Conservation (phyloP, 1,140 invertebrate species). For the Lordiphosa collinella region DNA sequence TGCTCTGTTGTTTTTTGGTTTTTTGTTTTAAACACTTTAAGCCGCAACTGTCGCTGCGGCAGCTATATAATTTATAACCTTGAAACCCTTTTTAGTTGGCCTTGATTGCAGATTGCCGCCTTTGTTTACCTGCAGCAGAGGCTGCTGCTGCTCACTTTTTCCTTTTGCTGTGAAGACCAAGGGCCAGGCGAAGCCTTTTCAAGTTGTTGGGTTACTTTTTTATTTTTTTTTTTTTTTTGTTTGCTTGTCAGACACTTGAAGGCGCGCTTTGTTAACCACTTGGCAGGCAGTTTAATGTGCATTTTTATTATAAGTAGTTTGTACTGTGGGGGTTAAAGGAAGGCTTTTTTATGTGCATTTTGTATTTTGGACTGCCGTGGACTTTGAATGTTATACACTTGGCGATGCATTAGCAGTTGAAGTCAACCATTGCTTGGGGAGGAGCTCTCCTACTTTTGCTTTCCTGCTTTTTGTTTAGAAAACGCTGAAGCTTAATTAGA, state of each 20-base stretch:
- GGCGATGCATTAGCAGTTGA: too few species aligned
- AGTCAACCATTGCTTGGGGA: too few species aligned
- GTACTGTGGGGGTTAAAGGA: not conserved
- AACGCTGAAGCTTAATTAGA: too few species aligned
- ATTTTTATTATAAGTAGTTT: constrained; percentile 13
- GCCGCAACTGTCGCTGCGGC: constrained; percentile 12
- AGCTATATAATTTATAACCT: constrained; percentile 60
- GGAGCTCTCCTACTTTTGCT: too few species aligned
- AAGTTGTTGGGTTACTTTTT: constrained; percentile 43
- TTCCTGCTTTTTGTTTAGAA: too few species aligned
- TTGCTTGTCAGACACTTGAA: constrained; percentile 7
- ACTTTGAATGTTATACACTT: too few species aligned
- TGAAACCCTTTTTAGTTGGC: constrained; percentile 62
- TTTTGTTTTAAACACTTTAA: constrained; percentile 17
- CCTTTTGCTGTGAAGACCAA: not conserved
- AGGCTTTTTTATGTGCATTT: constrained; percentile 3
- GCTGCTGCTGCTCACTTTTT: constrained; percentile 8
- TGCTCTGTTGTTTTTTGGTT: too few species aligned
- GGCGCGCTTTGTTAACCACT: constrained; percentile 9
- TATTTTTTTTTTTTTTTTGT: constrained; percentile 3
- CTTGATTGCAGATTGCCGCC: constrained; percentile 43
- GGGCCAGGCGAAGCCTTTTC: constrained; percentile 26
- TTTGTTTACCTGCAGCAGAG: constrained; percentile 22
- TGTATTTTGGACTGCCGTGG: too few species aligned
- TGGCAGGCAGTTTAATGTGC: constrained; percentile 26